Evolutionary conservation across 2,888 invertebrate genomes (phyloP).

Genomic region (Drosophila gaucha): DNA sequence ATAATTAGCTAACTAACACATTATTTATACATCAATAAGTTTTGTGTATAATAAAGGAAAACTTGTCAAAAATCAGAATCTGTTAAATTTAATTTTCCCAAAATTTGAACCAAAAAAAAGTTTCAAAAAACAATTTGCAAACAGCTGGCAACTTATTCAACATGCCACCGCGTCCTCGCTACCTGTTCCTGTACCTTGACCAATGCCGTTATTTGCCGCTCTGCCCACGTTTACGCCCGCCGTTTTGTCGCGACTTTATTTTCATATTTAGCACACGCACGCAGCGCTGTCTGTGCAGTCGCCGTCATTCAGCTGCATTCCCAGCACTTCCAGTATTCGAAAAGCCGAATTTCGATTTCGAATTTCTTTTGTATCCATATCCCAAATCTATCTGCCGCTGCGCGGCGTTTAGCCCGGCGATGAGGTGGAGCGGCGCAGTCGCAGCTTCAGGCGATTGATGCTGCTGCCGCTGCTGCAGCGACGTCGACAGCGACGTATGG

Average conservation of each 20-base stretch:
- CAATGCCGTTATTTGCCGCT: slow-evolving; percentile 16
- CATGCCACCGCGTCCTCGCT: slow-evolving; percentile 8
- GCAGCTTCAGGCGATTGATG: slow-evolving; percentile 66
- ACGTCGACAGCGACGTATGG: slow-evolving; percentile 58
- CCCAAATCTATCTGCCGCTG: slow-evolving; percentile 9
- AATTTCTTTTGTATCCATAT: slow-evolving; percentile 10
- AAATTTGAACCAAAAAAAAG: slow-evolving; percentile 7
- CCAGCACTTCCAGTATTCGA: slow-evolving; percentile 32
- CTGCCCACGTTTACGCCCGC: slow-evolving; percentile 1
- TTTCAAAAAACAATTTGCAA: slow-evolving; percentile 30
- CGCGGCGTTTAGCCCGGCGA: slow-evolving; percentile 60
- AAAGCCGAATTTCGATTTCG: slow-evolving; percentile 6
- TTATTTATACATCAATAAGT: slow-evolving; percentile 19
- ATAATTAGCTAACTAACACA: slow-evolving; percentile 26
- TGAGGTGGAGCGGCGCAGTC: slow-evolving; percentile 64
- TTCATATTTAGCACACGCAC: slow-evolving; percentile 3
- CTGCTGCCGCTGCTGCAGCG: slow-evolving; percentile 64
- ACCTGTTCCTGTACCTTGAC: slow-evolving; percentile 14
- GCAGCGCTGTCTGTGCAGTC: slow-evolving; percentile 5
- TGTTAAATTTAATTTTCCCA: neutral
- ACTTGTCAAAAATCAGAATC: slow-evolving; percentile 16
- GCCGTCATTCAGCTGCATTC: slow-evolving; percentile 11
- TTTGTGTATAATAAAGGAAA: slow-evolving; percentile 15
- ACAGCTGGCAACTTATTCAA: slow-evolving; percentile 56
- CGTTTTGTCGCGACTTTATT: slow-evolving; percentile 15